Base-by-base conservation (phyloP, 2,888 invertebrate genomes). In the Pollenia amentaria region DNA sequence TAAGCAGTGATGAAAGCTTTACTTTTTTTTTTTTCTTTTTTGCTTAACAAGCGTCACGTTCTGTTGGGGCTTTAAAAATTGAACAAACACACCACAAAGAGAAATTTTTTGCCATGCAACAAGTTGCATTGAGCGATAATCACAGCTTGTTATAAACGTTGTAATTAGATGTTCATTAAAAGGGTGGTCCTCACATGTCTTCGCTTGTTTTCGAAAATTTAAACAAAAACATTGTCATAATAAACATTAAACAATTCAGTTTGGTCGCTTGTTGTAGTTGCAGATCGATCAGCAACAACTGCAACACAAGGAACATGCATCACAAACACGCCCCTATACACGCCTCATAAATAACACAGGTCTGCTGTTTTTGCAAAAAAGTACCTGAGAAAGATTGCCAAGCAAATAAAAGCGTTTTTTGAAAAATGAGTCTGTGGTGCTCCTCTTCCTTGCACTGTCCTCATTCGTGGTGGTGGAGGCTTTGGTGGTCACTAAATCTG, bases 91-190 rank as follows among this genome's bases (percentile, higher is more conserved):
- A 40, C 3, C 62, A 53, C 60, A 60, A 76, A 55, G 12, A 44
- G 51, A 57, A 55, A 69, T 29, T 40, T 18, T 40, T 51, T 46
- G 60, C n/a, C 2, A 76, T 38, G 89, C 89, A 89, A 62, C 60
- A 69, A 82, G 75, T 90, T 84, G 65, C 83, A 77, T 89, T 72
- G 62, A 77, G 21, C 73, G 57, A 73, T 91, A 91, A 92, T 92
- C 92, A 91, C 92, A 91, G 91, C 92, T 92, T 91, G 91, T 91
- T 92, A 92, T 93, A 92, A 92, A 92, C 91, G 92, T 92, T 93
- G 92, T 93, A 93, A 93, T 93, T 93, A 93, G 93, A 91, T 92
- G 91, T 91, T 92, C 93, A 93, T 93, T 93, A 93, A 93, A 93
- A 92, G 93, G 93, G 93, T 93, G 93, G 93, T 93, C 93, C 91